Conservation (phyloP, 2,888 invertebrate genomes). For the Cynaeus angustus region DNA sequence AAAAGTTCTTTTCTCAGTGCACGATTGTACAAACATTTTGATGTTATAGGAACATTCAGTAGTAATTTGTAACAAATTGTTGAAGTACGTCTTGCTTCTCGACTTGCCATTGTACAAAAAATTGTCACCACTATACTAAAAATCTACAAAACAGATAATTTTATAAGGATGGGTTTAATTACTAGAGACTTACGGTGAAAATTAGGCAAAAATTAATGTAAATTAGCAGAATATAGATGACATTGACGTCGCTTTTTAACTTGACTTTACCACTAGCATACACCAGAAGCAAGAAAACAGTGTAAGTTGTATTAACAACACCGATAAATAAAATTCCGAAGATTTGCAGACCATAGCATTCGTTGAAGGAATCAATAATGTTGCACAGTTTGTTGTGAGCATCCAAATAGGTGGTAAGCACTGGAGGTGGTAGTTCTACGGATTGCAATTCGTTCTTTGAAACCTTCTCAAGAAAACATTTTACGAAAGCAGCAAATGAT, state of each 20-base stretch:
- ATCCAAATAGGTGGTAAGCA: background rate
- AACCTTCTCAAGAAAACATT: background rate
- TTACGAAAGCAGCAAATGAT: background rate
- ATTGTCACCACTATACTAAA: constrained; percentile 14
- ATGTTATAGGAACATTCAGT: background rate
- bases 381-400: constrained; percentile 13
- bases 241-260: background rate
- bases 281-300: constrained; percentile 8
- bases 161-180: background rate
- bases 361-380: constrained; percentile 5
- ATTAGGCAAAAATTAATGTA: background rate
- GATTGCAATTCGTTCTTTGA: background rate
- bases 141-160: background rate
- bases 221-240: constrained; percentile 9
- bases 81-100: background rate
- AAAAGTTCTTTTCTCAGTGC: constrained; percentile 21
- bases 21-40: background rate
- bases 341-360: constrained; percentile 26
- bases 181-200: constrained; percentile 7
- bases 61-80: constrained; percentile 24
- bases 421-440: too few relatives aligned
- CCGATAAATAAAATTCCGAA: constrained; percentile 16
- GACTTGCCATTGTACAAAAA: background rate
- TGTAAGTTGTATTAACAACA: constrained; percentile 10
- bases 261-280: constrained; percentile 16